Evolutionary conservation across 2,797 vertebrate genomes (phyloP).

Genomic region (Etheostoma nigrum): DNA sequence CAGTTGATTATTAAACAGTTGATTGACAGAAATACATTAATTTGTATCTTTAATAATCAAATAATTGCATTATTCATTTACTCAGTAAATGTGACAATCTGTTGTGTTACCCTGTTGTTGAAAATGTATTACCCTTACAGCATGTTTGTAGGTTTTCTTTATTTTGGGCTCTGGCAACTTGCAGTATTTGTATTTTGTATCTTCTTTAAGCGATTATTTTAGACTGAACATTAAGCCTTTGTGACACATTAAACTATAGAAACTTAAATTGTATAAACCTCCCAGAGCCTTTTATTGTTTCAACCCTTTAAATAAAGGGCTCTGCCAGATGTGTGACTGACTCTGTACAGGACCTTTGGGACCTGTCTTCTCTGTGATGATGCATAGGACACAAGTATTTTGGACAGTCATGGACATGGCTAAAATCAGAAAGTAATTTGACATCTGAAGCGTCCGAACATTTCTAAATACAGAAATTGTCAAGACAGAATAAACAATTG

Average conservation of each 20-base stretch:
- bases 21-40: no score
- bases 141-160: background rate
- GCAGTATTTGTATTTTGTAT: background rate
- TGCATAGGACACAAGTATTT: conserved; percentile 47
- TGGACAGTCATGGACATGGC: conserved; percentile 28
- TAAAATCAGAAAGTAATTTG: conserved; percentile 25
- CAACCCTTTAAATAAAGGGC: no score
- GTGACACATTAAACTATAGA: no score
- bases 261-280: no score
- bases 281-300: no score
- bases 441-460: conserved; percentile 24
- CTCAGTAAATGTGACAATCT: background rate
- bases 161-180: background rate
- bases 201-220: no score
- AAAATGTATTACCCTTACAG: background rate
- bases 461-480: conserved; percentile 39
- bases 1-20: background rate
- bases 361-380: conserved; percentile 58
- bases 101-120: background rate
- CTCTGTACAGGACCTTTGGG: conserved; percentile 22
- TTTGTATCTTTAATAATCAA: no score
- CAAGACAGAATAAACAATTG: conserved; percentile 14
- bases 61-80: no score
- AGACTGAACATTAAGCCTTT: no score
- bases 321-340: no score